A percentile compares a stretch with the other conserved stretches of the same genome.
These are phyloP conservation scores for Polydrusus cervinus DNA, from an alignment of 2,888 invertebrate genomes.

Conservation along the genomic window DNA sequence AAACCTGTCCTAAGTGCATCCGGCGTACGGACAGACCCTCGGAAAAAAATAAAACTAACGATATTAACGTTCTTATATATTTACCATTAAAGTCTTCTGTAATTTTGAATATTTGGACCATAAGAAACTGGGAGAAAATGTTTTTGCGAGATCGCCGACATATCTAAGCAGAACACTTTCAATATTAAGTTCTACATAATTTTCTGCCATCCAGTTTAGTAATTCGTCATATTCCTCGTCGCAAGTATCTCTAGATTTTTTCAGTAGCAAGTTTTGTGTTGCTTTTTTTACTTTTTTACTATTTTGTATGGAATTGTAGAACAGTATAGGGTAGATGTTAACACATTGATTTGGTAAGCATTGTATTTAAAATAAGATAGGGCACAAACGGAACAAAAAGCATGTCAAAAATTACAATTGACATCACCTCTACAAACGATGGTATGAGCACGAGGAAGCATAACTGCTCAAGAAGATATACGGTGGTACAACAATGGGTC, in stretches of 20 bases:
- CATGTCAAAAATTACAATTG: not conserved
- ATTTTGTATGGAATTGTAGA: constrained; percentile 1
- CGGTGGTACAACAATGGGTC: constrained; percentile 37
- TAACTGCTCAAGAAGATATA: constrained; percentile 39
- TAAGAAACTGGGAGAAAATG: constrained; percentile 11
- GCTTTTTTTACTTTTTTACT: not conserved
- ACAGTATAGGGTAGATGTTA: no score
- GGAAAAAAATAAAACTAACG: no score
- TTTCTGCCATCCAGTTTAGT: constrained; percentile 11
- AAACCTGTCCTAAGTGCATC: no score
- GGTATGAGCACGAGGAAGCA: constrained; percentile 36
- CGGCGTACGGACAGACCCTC: no score
- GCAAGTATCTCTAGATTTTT: constrained; percentile 8
- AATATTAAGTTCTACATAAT: constrained; percentile 9
- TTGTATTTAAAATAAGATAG: no score
- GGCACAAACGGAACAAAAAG: no score
- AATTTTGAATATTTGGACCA: no score
- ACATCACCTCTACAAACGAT: constrained; percentile 1
- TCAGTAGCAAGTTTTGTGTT: constrained; percentile 13
- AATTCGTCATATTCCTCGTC: constrained; percentile 2
- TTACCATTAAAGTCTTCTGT: no score
- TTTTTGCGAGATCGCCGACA: not conserved
- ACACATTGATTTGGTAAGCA: no score
- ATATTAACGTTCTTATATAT: no score
- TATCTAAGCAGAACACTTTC: constrained; percentile 11